Percentiles rank a stretch among this genome's conserved stretches.
These are phyloP conservation scores for Ips nitidus DNA, from an alignment of 1,140 invertebrate species.

Conservation along the genomic window DNA sequence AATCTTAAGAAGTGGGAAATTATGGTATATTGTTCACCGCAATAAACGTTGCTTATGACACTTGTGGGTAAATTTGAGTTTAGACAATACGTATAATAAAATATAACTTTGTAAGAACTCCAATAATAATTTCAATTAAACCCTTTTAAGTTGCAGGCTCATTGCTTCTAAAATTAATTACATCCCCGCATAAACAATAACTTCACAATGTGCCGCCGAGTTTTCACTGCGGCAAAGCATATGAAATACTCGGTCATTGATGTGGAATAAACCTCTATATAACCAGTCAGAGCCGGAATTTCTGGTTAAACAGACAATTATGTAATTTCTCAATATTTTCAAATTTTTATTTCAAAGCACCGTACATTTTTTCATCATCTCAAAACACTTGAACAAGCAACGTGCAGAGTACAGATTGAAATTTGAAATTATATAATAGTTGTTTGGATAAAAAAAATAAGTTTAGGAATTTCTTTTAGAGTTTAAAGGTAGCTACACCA, in stretches of 20 bases:
- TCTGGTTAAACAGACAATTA: slow-evolving; percentile 6
- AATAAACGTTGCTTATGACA: not conserved
- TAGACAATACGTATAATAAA: too few relatives aligned
- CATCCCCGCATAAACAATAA: slow-evolving; percentile 31
- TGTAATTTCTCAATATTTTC: not conserved
- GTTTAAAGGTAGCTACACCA: slow-evolving; percentile 15
- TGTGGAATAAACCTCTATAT: slow-evolving; percentile 35
- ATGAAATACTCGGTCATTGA: slow-evolving; percentile 37
- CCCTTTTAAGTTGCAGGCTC: slow-evolving; percentile 14
- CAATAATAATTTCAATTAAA: slow-evolving; percentile 15
- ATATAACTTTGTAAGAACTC: too few relatives aligned
- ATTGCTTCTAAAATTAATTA: slow-evolving; percentile 35
- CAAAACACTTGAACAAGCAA: too few relatives aligned
- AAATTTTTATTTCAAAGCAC: not conserved
- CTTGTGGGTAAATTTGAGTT: too few relatives aligned
- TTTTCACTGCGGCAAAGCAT: slow-evolving; percentile 36
- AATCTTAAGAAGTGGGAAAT: slow-evolving; percentile 20
- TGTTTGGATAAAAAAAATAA: not conserved
- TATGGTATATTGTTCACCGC: slow-evolving; percentile 19
- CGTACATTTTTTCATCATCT: not conserved
- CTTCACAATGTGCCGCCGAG: slow-evolving; percentile 22
- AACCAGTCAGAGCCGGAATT: slow-evolving; percentile 28
- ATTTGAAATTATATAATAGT: too few relatives aligned
- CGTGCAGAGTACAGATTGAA: too few relatives aligned
- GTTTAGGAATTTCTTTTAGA: not conserved